Evolutionary conservation across 2,888 invertebrate species (phyloP).

Genomic region (Onchidella celtica): DNA sequence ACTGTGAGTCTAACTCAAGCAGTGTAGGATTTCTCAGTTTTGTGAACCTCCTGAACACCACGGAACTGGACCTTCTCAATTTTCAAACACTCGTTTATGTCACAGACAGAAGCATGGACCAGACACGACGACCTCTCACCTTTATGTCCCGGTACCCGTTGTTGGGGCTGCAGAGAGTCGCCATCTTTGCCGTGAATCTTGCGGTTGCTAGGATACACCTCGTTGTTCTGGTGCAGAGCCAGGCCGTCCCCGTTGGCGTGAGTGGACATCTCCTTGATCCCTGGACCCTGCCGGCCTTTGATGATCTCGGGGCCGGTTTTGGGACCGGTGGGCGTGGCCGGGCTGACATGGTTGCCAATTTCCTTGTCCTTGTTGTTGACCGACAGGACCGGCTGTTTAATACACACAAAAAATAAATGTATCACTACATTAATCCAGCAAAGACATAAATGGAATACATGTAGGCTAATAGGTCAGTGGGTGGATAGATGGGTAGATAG

Average conservation of each 20-base stretch:
- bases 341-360: not conserved
- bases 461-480: too few relatives aligned
- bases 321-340: not conserved
- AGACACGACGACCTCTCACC: too few relatives aligned
- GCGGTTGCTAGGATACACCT: constrained; percentile 27
- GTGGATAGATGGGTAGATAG: not conserved
- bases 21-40: too few relatives aligned
- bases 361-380: constrained; percentile 35
- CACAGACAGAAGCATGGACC: too few relatives aligned
- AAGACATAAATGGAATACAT: too few relatives aligned
- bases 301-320: not conserved
- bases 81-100: too few relatives aligned
- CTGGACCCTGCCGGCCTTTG: constrained; percentile 15
- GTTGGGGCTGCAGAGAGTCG: constrained; percentile 15
- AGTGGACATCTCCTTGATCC: constrained; percentile 20
- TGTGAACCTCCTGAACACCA: too few relatives aligned
- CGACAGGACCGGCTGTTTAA: constrained; percentile 32
- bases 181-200: constrained; percentile 21
- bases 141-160: not conserved
- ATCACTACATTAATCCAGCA: too few relatives aligned
- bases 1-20: too few relatives aligned
- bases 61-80: too few relatives aligned
- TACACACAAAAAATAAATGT: too few relatives aligned
- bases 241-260: constrained; percentile 28
- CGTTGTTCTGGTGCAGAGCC: not conserved